Base-by-base conservation (phyloP, 2,797 vertebrate species). In the Thunnus albacares region DNA sequence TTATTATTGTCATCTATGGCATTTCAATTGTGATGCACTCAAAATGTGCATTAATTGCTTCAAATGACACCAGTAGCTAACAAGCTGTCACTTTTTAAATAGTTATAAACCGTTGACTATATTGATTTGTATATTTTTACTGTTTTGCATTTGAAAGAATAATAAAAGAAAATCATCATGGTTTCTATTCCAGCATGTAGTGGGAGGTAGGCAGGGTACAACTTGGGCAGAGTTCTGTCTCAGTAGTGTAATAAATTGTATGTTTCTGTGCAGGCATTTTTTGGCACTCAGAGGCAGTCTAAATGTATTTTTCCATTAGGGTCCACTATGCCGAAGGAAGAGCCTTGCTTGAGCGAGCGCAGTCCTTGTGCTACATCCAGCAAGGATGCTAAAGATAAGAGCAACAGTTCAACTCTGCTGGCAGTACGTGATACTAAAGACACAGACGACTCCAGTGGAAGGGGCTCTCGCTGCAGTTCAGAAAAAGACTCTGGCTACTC, bases 401-500 rank as follows among this genome's bases (percentile, higher is more conserved):
- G 87, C 82, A 94, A 95, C 93, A 89, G 80, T 6, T 82, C 79
- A 2, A 81, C 89, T 51, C 73, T 92, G 62, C 62, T 87, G 84
- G 87, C 90, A 18, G 80, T 82, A 30, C 85, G 79, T 17, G 83
- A 79, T 20, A 72, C 64, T 38, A 86, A 84, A 68, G 78, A 81
- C 17, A 17, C 62, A 2, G 79, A 67, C 1, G 35, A 75, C 45
- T 80, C 82, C 63, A 84, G 81, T 22, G 86, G 86, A 66, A 76
- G 62, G 14, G 82, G 67, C 58, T 95, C 89, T 1, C 73, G 67
- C 78, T 94, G 91, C 89, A 92, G 91, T 56, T 96, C 95, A 14
- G 95, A 96, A 52, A 96, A 96, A 78, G 95, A 96, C 81, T 96
- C 95, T 0, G 95, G 95, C 14, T 96, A 89, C 80, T 96, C 95